Base-by-base conservation (phyloP, 2,888 invertebrate species). In the Brachylomia viminalis region DNA sequence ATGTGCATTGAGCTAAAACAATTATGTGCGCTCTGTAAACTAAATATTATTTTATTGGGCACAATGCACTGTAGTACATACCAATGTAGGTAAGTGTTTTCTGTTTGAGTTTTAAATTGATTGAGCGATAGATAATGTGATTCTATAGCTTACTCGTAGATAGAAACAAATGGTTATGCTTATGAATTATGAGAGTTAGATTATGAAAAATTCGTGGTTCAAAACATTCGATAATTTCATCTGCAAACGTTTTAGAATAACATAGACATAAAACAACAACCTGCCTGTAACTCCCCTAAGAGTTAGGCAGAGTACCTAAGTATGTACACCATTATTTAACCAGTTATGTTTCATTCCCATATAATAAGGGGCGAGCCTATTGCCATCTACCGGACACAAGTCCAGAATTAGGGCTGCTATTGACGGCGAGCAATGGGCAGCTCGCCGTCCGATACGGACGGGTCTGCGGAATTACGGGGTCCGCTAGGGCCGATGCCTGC, bases 1-100 rank as follows among this genome's bases (percentile, higher is more conserved):
- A 59, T 62, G 15, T 52, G 45, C 42, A 61, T 61, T 62, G 30
- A 54, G 17, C 11, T 33, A 27, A 54, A 79, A 59, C 33, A 74
- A 64, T 45, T 65, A 33, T 49, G 3, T 49, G 38, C 15, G 15
- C 33, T 6, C 20, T 67, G 33, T 52, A 33, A 66, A 62, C n/a
- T 45, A 27, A 33, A 45, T 27, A 73, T 52, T 65, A 58, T 72
- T 80, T 73, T 73, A 58, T 33, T 58, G 27, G 15, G 13, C 11
- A 13, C 38, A 8, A 77, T 8, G 1, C 33, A 13, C 11, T 38
- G 11, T n/a, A n/a, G n/a, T n/a, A n/a, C n/a, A n/a, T n/a, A 17
- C 1, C 1, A 27, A 7, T 13, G 27, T n/a, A 59, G 17, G 5
- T 52, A 59, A 23, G 5, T 52, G 20, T 30, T 38, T 13, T n/a